These are phyloP conservation scores for Sturnus vulgaris DNA, from an alignment of 2,113 vertebrate genomes.

Conservation along the genomic window DNA sequence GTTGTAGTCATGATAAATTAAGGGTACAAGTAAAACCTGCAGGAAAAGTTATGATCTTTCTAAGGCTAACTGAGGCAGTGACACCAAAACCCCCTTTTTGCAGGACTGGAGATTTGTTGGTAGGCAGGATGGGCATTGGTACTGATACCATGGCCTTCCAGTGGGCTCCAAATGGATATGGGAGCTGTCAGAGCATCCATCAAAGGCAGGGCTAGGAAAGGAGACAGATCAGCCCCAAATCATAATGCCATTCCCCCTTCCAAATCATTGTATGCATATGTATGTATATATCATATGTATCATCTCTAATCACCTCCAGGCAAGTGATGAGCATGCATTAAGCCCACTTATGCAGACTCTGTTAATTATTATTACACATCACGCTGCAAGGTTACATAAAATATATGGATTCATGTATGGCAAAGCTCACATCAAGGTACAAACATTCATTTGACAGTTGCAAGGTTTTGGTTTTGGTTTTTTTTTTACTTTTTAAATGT, in stretches of 20 bases:
- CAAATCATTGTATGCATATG: not conserved
- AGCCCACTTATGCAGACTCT: not conserved
- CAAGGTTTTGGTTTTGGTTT: not conserved
- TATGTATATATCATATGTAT: no score
- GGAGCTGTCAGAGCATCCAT: not conserved
- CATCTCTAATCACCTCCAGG: not conserved
- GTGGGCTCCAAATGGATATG: fast-evolving
- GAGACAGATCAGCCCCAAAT: not conserved
- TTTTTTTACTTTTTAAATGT: not conserved
- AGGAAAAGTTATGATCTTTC: not conserved
- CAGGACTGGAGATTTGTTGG: not conserved
- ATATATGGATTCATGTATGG: not conserved
- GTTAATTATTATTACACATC: not conserved
- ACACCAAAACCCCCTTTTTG: not conserved
- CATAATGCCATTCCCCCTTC: not conserved
- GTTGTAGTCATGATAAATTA: not conserved
- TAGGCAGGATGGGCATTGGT: not conserved
- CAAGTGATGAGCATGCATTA: not conserved
- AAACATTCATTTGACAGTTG: not conserved
- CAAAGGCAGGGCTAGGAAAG: not conserved
- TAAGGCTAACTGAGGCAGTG: not conserved
- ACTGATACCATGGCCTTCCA: not conserved
- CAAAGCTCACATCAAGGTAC: not conserved
- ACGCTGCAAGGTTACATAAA: not conserved
- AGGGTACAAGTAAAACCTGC: not conserved